Percentiles rank a stretch among this genome's conserved stretches.
phyloP scores from a whole-genome alignment of 35 echinoderm and acorn worm genomes.

The Eucidaris tribuloides region DNA sequence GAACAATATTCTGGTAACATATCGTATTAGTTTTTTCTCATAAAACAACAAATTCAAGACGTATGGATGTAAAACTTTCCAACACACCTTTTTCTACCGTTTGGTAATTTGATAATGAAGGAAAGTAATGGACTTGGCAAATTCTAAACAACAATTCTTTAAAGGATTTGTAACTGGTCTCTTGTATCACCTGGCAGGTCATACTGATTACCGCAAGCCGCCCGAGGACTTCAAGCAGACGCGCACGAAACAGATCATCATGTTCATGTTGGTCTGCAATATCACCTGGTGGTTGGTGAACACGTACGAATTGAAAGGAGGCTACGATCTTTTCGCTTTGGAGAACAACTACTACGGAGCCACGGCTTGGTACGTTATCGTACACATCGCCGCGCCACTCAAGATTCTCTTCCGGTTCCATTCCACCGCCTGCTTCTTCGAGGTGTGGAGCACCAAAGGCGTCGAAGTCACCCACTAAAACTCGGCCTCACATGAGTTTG shows the following conservation, averaged over 20 bases:
- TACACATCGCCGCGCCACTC: constrained; percentile 88
- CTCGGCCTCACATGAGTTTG: not conserved
- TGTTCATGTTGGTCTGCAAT: constrained; percentile 89
- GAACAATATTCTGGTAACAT: no score
- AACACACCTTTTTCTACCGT: no score
- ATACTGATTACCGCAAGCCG: constrained; percentile 78
- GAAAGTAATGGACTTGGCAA: no score
- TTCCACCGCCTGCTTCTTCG: constrained; percentile 94
- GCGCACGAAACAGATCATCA: constrained; percentile 87
- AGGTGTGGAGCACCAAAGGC: constrained; percentile 84
- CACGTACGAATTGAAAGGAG: constrained; percentile 96
- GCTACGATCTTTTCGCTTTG: constrained; percentile 82
- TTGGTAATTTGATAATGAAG: no score
- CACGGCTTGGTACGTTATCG: constrained; percentile 89
- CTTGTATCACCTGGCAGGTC: constrained; percentile 20
- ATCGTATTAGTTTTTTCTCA: no score
- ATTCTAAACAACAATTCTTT: no score
- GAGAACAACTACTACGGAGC: constrained; percentile 92
- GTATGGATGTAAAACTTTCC: no score
- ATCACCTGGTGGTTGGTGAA: constrained; percentile 93
- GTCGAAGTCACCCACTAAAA: no score
- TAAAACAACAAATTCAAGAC: no score
- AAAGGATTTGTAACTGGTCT: no score
- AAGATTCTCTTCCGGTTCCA: constrained; percentile 95
- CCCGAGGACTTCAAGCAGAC: constrained; percentile 89